Percentiles rank a stretch among this genome's conserved stretches.
These are phyloP conservation scores for Dromococcyx pavoninus DNA, from an alignment of 2,797 vertebrate genomes.

Conservation along the genomic window DNA sequence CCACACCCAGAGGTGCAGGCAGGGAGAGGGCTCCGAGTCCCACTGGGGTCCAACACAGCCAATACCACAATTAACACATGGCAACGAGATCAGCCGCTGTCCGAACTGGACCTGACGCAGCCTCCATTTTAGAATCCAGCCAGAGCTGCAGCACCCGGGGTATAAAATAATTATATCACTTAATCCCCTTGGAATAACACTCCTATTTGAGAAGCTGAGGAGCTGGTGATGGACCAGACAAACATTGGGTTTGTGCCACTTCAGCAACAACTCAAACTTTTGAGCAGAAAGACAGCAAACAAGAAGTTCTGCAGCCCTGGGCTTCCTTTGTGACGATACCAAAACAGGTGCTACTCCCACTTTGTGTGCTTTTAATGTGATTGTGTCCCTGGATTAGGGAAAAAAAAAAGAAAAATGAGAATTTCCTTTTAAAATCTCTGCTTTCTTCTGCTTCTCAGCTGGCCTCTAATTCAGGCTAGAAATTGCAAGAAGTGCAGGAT, in stretches of 20 bases:
- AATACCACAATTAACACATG: fast-evolving
- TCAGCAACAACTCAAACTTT: background rate
- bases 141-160: background rate
- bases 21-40: too few relatives aligned
- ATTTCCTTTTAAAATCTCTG: background rate
- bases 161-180: background rate
- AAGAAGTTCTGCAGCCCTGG: background rate
- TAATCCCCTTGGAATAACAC: background rate
- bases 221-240: background rate
- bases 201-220: background rate
- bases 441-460: background rate
- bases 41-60: too few relatives aligned
- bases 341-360: background rate
- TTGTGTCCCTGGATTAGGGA: background rate
- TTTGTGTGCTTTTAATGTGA: background rate
- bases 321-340: background rate
- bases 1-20: background rate
- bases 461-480: background rate
- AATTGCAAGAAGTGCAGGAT: background rate
- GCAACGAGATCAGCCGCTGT: background rate
- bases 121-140: background rate
- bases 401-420: too few relatives aligned
- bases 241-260: background rate
- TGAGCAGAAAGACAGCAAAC: background rate
- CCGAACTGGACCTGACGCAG: fast-evolving